These are phyloP conservation scores for Zeus faber DNA, from an alignment of 2,113 vertebrate genomes.

Conservation along the genomic window DNA sequence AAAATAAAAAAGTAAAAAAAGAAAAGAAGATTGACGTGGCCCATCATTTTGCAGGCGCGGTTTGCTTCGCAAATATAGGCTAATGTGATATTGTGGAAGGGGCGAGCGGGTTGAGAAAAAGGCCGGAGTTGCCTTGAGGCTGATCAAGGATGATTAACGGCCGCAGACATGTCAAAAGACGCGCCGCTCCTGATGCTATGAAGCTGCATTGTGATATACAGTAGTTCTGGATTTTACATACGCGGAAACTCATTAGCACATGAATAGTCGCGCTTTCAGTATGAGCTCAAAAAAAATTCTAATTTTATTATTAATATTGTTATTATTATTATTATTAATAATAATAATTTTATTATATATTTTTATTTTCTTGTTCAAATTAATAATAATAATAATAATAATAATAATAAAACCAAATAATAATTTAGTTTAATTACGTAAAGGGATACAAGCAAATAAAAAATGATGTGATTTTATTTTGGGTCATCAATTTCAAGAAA, in stretches of 20 bases:
- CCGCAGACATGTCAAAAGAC: neutral
- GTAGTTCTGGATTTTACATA: too few relatives aligned
- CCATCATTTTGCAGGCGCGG: slow-evolving; percentile 50
- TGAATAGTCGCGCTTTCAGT: too few relatives aligned
- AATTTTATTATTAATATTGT: neutral
- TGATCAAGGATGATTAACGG: slow-evolving; percentile 29
- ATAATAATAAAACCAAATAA: too few relatives aligned
- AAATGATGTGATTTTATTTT: too few relatives aligned
- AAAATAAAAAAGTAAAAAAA: too few relatives aligned
- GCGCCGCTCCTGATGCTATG: too few relatives aligned
- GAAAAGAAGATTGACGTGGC: slow-evolving; percentile 56
- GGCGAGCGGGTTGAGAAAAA: slow-evolving; percentile 39
- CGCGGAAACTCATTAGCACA: too few relatives aligned
- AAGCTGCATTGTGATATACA: too few relatives aligned
- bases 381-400: neutral
- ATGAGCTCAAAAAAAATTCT: neutral
- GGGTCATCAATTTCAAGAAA: too few relatives aligned
- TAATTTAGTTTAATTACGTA: neutral
- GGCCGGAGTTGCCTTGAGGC: slow-evolving; percentile 41
- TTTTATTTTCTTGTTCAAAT: too few relatives aligned
- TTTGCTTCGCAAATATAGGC: slow-evolving; percentile 39
- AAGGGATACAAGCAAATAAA: too few relatives aligned
- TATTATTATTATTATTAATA: neutral
- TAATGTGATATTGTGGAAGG: slow-evolving; percentile 47
- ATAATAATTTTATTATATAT: neutral